Evolutionary conservation across 2,113 vertebrate genomes (phyloP).

Genomic region (Dicentrarchus labrax): DNA sequence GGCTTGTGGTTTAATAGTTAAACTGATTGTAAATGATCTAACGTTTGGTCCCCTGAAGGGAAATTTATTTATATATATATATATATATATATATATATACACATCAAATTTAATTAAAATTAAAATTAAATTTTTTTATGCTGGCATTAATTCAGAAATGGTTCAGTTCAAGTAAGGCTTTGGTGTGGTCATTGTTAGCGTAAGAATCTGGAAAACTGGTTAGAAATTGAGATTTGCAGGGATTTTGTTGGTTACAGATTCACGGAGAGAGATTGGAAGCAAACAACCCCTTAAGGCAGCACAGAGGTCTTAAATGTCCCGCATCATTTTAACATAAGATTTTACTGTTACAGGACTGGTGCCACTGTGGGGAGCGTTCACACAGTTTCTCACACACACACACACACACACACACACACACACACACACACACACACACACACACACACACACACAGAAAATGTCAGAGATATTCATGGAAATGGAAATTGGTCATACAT

Average conservation of each 20-base stretch:
- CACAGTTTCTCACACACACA: neutral
- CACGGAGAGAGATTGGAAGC: conserved; percentile 24
- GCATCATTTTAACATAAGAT: conserved; percentile 3
- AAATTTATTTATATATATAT: neutral
- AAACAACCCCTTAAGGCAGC: conserved; percentile 8
- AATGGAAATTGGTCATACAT: conserved; percentile 29
- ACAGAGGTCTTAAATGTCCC: conserved; percentile 2
- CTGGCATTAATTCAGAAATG: neutral
- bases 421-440: neutral
- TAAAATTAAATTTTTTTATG: too few relatives aligned
- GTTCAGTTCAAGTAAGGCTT: neutral
- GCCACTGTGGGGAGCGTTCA: neutral
- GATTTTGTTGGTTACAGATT: conserved; percentile 31
- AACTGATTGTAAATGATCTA: conserved; percentile 9
- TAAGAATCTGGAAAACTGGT: conserved; percentile 33
- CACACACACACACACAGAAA: neutral
- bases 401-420: neutral
- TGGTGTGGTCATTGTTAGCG: neutral
- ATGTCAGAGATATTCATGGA: conserved; percentile 28
- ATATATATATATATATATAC: too few relatives aligned
- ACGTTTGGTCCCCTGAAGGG: neutral
- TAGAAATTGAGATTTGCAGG: conserved; percentile 8
- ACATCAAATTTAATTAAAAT: too few relatives aligned
- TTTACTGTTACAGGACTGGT: neutral
- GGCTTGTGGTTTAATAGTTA: conserved; percentile 9